Percentiles rank a stretch among this genome's conserved stretches.
Conservation (phyloP, 2,888 invertebrate genomes). For the Notocelia uddmanniana region DNA sequence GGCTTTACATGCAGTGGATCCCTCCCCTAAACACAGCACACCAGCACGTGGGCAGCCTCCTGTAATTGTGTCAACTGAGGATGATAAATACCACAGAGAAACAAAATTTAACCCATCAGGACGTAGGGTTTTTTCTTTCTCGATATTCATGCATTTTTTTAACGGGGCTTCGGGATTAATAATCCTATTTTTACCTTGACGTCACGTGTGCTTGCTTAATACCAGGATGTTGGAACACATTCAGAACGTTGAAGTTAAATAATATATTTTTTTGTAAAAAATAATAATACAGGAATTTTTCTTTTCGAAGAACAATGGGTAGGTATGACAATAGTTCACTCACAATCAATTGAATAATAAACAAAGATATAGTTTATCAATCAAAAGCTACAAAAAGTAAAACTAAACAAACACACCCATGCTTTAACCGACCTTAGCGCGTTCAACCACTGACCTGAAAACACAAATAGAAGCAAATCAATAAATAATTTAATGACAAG, state of each 20-base stretch:
- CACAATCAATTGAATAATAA: no score
- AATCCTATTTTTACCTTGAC: no score
- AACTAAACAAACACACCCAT: constrained; percentile 48
- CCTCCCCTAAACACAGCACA: constrained; percentile 16
- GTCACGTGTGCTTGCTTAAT: no score
- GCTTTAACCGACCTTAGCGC: constrained; percentile 62
- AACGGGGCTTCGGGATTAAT: no score
- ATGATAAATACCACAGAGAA: constrained; percentile 15
- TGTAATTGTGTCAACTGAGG: constrained; percentile 41
- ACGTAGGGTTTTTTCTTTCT: no score
- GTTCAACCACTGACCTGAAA: constrained; percentile 64
- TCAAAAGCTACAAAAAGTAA: background rate
- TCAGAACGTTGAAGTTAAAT: no score
- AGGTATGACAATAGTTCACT: background rate
- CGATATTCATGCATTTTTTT: no score
- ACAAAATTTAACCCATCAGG: background rate
- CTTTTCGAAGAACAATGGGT: background rate
- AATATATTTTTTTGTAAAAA: no score
- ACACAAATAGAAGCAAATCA: constrained; percentile 51
- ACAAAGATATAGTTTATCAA: background rate
- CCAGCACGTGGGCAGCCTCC: constrained; percentile 34
- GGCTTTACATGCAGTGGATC: constrained; percentile 24
- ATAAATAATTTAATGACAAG: background rate
- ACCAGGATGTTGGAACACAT: no score
- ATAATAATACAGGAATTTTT: background rate